These are phyloP conservation scores for Bos javanicus DNA, from an alignment of 2,113 vertebrate genomes.

Conservation along the genomic window DNA sequence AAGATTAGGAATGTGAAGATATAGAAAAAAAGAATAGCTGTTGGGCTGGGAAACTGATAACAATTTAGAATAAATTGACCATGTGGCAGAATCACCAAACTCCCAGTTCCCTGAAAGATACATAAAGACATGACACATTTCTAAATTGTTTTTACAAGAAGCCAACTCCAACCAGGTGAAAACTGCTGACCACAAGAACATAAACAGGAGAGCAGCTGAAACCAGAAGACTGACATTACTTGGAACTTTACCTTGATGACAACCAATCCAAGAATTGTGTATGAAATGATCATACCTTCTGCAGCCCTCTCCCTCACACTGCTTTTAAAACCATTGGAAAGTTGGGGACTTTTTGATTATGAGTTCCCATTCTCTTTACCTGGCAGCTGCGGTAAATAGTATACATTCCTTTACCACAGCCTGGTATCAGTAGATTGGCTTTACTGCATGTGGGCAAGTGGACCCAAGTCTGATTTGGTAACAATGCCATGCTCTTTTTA, in stretches of 20 bases:
- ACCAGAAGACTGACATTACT: background rate
- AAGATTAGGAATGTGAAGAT: background rate
- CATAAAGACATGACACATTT: background rate
- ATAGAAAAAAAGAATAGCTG: background rate
- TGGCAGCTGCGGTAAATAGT: background rate
- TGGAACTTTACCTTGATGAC: background rate
- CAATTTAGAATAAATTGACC: background rate
- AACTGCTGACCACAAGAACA: background rate
- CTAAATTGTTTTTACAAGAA: background rate
- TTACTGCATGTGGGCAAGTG: background rate
- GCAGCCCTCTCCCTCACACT: background rate
- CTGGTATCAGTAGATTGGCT: background rate
- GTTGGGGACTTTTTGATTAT: background rate
- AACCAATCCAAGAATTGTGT: background rate
- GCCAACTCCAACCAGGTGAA: background rate
- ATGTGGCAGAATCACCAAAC: background rate
- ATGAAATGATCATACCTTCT: background rate
- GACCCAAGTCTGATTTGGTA: background rate
- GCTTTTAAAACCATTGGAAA: background rate
- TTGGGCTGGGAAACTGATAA: background rate
- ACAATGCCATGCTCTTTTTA: background rate
- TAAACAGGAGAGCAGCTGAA: background rate
- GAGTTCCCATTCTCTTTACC: background rate
- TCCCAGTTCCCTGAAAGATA: background rate
- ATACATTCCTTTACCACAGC: background rate